Conservation (phyloP, 1,140 invertebrate genomes). For the Sinonovacula constricta region DNA sequence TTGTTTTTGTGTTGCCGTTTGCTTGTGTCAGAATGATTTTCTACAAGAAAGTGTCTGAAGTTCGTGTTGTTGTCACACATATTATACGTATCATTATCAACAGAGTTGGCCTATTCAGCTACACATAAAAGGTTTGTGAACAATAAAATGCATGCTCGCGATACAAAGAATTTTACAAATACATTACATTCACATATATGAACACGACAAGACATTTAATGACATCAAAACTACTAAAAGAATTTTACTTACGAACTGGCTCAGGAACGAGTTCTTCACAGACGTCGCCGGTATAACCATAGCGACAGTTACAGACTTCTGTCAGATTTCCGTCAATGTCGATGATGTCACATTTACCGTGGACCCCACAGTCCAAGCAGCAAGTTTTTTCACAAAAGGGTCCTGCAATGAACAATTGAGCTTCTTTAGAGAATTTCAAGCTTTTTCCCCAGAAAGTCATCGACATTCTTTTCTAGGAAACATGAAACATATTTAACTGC, state of each 20-base stretch:
- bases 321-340: constrained; percentile 7
- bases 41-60: too few relatives aligned
- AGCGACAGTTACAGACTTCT: constrained; percentile 42
- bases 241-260: constrained; percentile 30
- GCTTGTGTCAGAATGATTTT: too few relatives aligned
- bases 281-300: constrained; percentile 38
- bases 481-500: too few relatives aligned
- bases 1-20: too few relatives aligned
- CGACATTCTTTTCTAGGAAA: too few relatives aligned
- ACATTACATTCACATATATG: too few relatives aligned
- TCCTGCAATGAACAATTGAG: too few relatives aligned
- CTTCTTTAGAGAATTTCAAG: too few relatives aligned
- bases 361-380: constrained; percentile 46
- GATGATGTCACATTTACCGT: constrained; percentile 39
- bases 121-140: background rate
- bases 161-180: background rate
- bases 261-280: constrained; percentile 41
- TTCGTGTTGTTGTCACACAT: too few relatives aligned
- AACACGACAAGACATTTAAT: background rate
- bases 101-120: too few relatives aligned
- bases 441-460: too few relatives aligned
- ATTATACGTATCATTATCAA: too few relatives aligned
- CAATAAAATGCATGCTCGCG: background rate
- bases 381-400: constrained; percentile 45
- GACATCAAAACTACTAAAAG: background rate